Percentiles rank a stretch among this genome's conserved stretches.
These are phyloP conservation scores for Punctoribates punctum DNA, from an alignment of 2,888 invertebrate genomes.

Conservation along the genomic window DNA sequence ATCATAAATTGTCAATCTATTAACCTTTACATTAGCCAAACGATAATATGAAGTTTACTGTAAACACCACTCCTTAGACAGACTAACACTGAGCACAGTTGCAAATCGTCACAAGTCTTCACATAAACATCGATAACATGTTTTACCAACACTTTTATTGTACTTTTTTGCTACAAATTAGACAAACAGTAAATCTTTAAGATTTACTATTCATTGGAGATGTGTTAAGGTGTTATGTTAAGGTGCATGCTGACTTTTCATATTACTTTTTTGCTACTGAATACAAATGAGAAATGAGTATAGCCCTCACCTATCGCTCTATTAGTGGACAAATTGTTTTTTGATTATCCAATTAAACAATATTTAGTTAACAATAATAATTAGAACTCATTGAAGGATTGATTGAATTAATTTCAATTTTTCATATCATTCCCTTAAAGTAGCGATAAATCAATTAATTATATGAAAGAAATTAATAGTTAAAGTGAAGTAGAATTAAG, in stretches of 20 bases:
- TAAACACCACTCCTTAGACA: conserved; percentile 22
- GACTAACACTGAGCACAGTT: conserved; percentile 1
- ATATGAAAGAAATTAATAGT: conserved; percentile 37
- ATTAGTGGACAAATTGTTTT: not conserved
- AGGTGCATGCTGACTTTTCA: not conserved
- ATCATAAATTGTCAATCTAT: conserved; percentile 36
- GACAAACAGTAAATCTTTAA: not conserved
- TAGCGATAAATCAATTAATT: conserved; percentile 38
- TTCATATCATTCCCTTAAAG: conserved; percentile 29
- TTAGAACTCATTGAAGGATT: not conserved
- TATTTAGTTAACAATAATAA: not conserved
- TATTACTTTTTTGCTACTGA: not conserved
- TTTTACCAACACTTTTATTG: conserved; percentile 18
- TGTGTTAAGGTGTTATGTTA: not conserved
- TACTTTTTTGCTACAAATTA: conserved; percentile 27
- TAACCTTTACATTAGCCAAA: conserved; percentile 32
- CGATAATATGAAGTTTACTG: conserved; percentile 24
- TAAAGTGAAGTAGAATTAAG: conserved; percentile 32
- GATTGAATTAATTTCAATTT: conserved; percentile 19
- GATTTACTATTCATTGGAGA: not conserved
- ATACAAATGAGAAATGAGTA: no score
- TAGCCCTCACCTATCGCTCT: no score
- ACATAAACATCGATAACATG: conserved; percentile 28
- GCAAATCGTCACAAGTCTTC: conserved; percentile 32
- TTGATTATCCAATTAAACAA: conserved; percentile 32